Evolutionary conservation across 2,888 invertebrate species (phyloP), one percentile per base, ranked within the genome.

Genomic region (Nephrotoma appendiculata): DNA sequence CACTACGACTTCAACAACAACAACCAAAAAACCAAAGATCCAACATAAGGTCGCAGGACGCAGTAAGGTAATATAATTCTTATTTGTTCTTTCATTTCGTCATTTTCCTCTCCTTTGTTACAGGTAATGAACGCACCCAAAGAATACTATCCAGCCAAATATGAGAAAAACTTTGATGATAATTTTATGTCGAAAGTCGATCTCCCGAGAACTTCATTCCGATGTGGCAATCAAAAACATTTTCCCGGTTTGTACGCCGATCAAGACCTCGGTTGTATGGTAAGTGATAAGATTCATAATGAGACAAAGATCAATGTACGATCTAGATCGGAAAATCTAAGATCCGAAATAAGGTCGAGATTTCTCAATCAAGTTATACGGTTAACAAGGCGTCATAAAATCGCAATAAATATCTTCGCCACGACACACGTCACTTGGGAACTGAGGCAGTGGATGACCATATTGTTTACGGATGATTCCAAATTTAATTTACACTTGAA

Each of bases 181-280:
- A 96, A 96, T 89, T 97, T 97, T 90, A 95, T 95, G 87, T 95
- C 97, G 0, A 95, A 96, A 88, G 97, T 97, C 0, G 96, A 96
- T 89, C 92, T 97, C 41, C 97, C 97, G 0, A 95, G 95, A 57
- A 97, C 97, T 0, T 95, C 93, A 87, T 97, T 97, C 91, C 95
- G 95, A 88, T 97, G 97, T 89, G 96, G 96, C 0, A 96, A 96
- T 89, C 97, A 97, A 90, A 97, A 97, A 90, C 97, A 97, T 91
- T 97, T 97, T 90, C 97, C 97, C 0, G 97, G 97, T 71, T 92
- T 97, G 11, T 97, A 97, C 89, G 97, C 96, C 0, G 97, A 97
- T 89, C 96, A 96, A 89, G 96, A 95, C 91, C 93, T 97, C 52
- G 97, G 97, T 31, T 97, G 97, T 91, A 97, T 97, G 97, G 97